phyloP scores from a whole-genome alignment of 23 tunicate species.

The Trididemnum clinides region DNA sequence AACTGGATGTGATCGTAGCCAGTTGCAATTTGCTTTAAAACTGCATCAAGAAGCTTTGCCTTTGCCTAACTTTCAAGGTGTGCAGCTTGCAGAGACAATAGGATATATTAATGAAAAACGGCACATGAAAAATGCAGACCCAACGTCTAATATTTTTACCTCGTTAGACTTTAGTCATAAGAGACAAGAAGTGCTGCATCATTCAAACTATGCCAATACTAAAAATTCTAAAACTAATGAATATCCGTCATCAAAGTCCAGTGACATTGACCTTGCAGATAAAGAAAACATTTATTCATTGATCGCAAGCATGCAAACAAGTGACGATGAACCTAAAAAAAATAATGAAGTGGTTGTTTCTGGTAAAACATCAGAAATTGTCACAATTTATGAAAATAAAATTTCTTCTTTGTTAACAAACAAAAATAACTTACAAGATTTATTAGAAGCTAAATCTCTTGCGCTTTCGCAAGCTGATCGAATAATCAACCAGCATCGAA shows the following conservation, averaged over 20 bases:
- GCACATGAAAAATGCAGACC: background rate
- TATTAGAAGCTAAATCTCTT: conserved; percentile 77
- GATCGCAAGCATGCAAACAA: conserved; percentile 43
- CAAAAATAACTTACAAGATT: conserved; percentile 65
- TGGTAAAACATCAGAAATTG: conserved; percentile 52
- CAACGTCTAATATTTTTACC: background rate
- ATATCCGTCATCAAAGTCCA: background rate
- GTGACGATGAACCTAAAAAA: background rate
- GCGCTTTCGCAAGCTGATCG: conserved; percentile 88
- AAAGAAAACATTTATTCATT: conserved; percentile 65
- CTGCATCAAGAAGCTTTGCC: conserved; percentile 76
- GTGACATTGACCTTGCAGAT: background rate
- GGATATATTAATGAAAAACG: background rate
- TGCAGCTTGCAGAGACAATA: conserved; percentile 26
- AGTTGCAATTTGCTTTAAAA: conserved; percentile 33
- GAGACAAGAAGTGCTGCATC: background rate
- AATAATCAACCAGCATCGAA: conserved; percentile 56
- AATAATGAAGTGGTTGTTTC: background rate
- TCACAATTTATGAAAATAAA: conserved; percentile 78
- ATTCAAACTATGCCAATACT: background rate
- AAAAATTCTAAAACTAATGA: no score
- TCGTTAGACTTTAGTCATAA: background rate
- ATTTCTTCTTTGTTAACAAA: conserved; percentile 51
- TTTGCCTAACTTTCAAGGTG: conserved; percentile 62
- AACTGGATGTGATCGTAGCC: conserved; percentile 17